These are phyloP conservation scores for Dermolepida albohirtum DNA, from an alignment of 2,888 invertebrate genomes.

Conservation along the genomic window DNA sequence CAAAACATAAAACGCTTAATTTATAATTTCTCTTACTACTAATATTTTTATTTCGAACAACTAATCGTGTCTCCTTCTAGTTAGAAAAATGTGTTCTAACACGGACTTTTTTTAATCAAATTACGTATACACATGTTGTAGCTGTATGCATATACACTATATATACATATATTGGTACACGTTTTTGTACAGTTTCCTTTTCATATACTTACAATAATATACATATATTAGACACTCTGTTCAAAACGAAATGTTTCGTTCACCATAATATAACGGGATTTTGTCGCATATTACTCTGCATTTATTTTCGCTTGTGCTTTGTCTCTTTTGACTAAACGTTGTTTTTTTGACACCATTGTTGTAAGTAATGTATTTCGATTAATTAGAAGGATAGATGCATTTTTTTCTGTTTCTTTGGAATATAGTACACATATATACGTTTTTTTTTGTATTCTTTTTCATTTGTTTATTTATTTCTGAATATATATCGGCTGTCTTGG, in stretches of 20 bases:
- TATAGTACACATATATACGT: constrained; percentile 28
- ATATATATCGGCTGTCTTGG: constrained; percentile 34
- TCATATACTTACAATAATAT: constrained; percentile 7
- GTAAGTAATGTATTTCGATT: constrained; percentile 38
- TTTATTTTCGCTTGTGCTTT: constrained; percentile 39
- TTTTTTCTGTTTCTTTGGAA: constrained; percentile 30
- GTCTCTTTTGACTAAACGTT: constrained; percentile 38
- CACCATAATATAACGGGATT: constrained; percentile 37
- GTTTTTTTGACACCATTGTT: constrained; percentile 36
- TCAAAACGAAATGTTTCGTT: constrained; percentile 35
- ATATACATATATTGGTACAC: neutral
- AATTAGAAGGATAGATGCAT: constrained; percentile 37
- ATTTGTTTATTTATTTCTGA: constrained; percentile 9
- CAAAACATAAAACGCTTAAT: constrained; percentile 13
- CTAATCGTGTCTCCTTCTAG: too few species aligned
- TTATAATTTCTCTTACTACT: constrained; percentile 10
- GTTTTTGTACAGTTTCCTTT: constrained; percentile 5
- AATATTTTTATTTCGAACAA: neutral
- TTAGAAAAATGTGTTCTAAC: neutral
- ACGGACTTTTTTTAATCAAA: constrained; percentile 3
- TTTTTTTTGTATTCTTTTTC: constrained; percentile 23
- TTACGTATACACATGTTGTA: constrained; percentile 3
- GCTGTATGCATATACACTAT: neutral
- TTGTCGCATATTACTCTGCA: constrained; percentile 36
- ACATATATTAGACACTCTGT: constrained; percentile 40